A percentile compares a stretch with the other conserved stretches of the same genome.
Conservation (phyloP, 2,888 invertebrate genomes). For the Smittia sp. region DNA sequence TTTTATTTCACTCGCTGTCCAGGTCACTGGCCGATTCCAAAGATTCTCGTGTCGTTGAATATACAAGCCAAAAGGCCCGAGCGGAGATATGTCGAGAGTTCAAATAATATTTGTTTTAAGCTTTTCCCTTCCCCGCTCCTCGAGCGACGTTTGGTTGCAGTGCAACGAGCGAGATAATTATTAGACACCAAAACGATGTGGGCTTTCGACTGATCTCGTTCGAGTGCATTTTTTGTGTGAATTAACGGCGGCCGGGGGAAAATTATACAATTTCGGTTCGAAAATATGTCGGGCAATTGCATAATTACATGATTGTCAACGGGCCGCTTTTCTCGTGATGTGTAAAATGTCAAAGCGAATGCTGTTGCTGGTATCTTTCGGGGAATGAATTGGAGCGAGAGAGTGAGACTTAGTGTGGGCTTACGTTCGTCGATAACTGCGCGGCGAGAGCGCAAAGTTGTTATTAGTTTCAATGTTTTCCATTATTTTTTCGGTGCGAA, state of each 20-base stretch:
- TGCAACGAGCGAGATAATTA: slow-evolving; percentile 26
- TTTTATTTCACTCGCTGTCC: too few relatives aligned
- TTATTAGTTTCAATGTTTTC: slow-evolving; percentile 29
- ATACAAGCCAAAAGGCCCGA: not conserved
- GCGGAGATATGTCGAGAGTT: not conserved
- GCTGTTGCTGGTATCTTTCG: not conserved
- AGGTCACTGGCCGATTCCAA: too few relatives aligned
- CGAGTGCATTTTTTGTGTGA: slow-evolving; percentile 15
- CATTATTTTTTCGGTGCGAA: not conserved
- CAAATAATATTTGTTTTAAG: slow-evolving; percentile 33
- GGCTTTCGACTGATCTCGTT: slow-evolving; percentile 16
- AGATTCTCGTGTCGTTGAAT: too few relatives aligned
- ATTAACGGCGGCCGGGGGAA: slow-evolving; percentile 8
- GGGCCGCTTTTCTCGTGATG: slow-evolving; percentile 18
- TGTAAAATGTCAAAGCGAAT: slow-evolving; percentile 34
- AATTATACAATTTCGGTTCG: slow-evolving; percentile 2
- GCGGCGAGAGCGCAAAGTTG: slow-evolving; percentile 11
- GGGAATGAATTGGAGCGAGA: not conserved
- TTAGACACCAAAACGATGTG: slow-evolving; percentile 34
- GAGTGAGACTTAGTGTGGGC: slow-evolving; percentile 31
- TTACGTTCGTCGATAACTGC: slow-evolving; percentile 32
- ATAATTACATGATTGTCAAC: slow-evolving; percentile 40
- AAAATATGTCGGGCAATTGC: slow-evolving; percentile 31
- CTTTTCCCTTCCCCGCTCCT: not conserved
- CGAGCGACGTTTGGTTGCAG: not conserved